Evolutionary conservation across 2,113 vertebrate genomes (phyloP), one percentile per base, ranked within the genome.

Genomic region (Microcebus griseorufus): DNA sequence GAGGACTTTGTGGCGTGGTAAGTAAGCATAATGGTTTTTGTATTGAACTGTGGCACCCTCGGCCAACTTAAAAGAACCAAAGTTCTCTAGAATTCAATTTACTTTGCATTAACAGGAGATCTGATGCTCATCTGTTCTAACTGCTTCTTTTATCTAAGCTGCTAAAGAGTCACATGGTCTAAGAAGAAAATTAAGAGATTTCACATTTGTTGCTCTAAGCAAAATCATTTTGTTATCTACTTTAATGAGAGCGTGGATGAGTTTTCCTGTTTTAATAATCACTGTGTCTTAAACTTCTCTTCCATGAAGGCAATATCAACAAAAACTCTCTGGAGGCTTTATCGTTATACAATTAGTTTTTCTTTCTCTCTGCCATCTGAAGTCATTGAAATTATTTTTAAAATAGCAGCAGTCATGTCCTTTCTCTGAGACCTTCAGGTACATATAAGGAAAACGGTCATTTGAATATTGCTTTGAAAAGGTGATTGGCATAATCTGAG

Each of bases 161-260:
- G 95, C 97, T 98, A 96, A 98, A 88, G 92, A 99, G 98, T 98
- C 98, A 98, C 98, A 96, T 98, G 98, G 98, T 82, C 0, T 39
- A 91, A 98, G 97, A 97, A 98, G 98, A 98, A 99, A 99, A 99
- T 99, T 97, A 98, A 98, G 98, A 98, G 97, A 98, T 98, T 99
- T 98, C 98, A 98, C 98, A 98, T 98, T 98, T 98, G 98, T 99
- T 99, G 98, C 99, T 99, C 97, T 98, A 98, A 98, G 98, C 98
- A 98, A 98, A 99, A 98, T 98, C 42, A 98, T 98, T 99, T 99
- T 97, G 98, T 99, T 99, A 99, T 99, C 98, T 98, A 97, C 98
- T 98, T 98, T 98, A 98, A 98, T 98, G 98, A 98, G 98, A 98
- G 97, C 75, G 89, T 97, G 97, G 98, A 98, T 98, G 98, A 98